phyloP scores from a whole-genome alignment of 2,888 invertebrate species.

The Rambutsinella grinnellia region DNA sequence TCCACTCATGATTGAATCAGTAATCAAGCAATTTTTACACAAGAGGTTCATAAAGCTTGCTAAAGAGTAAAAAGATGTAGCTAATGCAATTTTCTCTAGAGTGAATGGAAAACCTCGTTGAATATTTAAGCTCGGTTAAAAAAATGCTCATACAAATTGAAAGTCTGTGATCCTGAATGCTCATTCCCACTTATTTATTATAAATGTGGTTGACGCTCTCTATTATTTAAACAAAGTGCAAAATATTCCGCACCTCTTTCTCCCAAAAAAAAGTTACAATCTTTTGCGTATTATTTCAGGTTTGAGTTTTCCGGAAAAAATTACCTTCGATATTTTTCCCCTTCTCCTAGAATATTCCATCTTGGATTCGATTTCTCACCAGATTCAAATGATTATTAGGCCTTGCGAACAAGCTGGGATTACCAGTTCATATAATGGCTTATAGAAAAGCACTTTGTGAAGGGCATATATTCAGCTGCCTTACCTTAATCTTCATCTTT shows the following conservation, averaged over 20 bases:
- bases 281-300: not conserved
- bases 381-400: slow-evolving; percentile 25
- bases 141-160: not conserved
- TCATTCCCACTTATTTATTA: slow-evolving; percentile 1
- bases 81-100: not conserved
- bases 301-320: not conserved
- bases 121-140: too few species aligned
- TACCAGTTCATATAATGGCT: not conserved
- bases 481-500: slow-evolving; percentile 18
- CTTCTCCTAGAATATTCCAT: not conserved
- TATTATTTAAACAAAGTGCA: slow-evolving; percentile 9
- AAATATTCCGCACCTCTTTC: not conserved
- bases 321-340: not conserved
- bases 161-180: slow-evolving; percentile 9
- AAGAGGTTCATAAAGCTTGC: not conserved
- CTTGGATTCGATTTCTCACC: slow-evolving; percentile 11
- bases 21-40: not conserved
- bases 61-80: not conserved
- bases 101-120: too few species aligned
- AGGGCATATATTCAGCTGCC: not conserved
- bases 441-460: not conserved
- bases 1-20: not conserved
- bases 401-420: not conserved
- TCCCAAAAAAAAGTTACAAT: not conserved
- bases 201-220: not conserved